These are phyloP conservation scores for Mixornis gularis DNA, from an alignment of 2,113 vertebrate species.

Conservation along the genomic window DNA sequence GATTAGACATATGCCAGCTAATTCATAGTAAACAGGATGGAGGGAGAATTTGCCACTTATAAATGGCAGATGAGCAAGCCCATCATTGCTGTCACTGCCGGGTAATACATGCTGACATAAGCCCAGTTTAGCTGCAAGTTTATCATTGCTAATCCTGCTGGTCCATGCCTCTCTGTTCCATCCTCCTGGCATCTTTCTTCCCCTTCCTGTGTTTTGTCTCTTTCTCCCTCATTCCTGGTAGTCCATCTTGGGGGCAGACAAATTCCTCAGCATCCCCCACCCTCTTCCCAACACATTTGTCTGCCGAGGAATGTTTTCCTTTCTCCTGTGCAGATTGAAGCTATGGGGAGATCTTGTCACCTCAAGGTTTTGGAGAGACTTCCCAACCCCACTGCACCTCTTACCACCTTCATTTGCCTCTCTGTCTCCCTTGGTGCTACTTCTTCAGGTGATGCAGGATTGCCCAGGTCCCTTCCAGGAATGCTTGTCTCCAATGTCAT, in stretches of 20 bases:
- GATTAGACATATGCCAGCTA: conserved; percentile 68
- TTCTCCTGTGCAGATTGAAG: neutral
- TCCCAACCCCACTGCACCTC: neutral
- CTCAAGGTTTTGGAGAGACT: neutral
- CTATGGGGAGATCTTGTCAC: neutral
- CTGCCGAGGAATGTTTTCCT: neutral
- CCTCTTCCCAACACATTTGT: neutral
- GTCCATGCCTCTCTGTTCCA: neutral
- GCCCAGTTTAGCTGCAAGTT: neutral
- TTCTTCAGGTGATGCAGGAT: rapidly evolving
- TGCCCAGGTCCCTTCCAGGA: neutral
- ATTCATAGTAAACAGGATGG: conserved; percentile 63
- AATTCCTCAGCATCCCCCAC: neutral
- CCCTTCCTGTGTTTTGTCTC: neutral
- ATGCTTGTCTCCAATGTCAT: rapidly evolving
- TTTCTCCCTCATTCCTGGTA: neutral
- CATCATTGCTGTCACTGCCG: neutral
- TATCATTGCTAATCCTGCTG: neutral
- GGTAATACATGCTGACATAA: conserved; percentile 25
- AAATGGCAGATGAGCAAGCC: conserved; percentile 51
- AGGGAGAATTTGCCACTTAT: conserved; percentile 51
- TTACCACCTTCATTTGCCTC: neutral
- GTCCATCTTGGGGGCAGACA: neutral
- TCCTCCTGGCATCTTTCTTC: neutral
- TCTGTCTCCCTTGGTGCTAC: neutral